Conservation (phyloP, 2,113 vertebrate genomes). For the Neomonachus schauinslandi region DNA sequence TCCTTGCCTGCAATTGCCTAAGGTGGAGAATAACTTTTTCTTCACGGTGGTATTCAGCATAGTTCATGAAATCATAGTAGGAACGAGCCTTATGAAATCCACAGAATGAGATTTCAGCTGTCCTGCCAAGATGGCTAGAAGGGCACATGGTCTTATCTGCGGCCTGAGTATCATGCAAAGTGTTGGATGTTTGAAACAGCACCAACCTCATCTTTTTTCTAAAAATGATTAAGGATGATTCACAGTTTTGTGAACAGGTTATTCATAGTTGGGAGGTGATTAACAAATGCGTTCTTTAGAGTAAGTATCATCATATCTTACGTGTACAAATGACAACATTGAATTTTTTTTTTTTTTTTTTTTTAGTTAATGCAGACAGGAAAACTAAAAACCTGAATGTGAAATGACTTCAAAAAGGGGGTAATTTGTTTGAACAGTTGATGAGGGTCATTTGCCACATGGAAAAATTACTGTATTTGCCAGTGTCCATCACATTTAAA, state of each 20-base stretch:
- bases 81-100: conserved; percentile 55
- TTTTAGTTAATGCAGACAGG: background rate
- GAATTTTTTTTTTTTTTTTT: background rate
- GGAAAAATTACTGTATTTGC: conserved; percentile 42
- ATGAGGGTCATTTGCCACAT: conserved; percentile 25
- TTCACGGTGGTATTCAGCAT: conserved; percentile 38
- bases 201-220: background rate
- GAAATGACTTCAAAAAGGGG: background rate
- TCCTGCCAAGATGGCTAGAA: conserved; percentile 64
- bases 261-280: conserved; percentile 20
- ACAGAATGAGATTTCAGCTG: conserved; percentile 72
- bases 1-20: conserved; percentile 72
- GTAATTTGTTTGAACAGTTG: background rate
- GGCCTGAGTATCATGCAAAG: conserved; percentile 61
- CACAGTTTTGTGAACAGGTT: background rate
- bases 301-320: background rate
- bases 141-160: background rate
- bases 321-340: background rate
- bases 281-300: conserved; percentile 36
- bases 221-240: conserved; percentile 37
- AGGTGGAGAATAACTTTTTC: conserved; percentile 76
- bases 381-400: background rate
- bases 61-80: conserved; percentile 18
- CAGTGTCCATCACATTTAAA: background rate
- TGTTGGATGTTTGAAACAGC: background rate